Evolutionary conservation across 2,888 invertebrate genomes (phyloP), one percentile per base, ranked within the genome.

Genomic region (Cantharis nigra): DNA sequence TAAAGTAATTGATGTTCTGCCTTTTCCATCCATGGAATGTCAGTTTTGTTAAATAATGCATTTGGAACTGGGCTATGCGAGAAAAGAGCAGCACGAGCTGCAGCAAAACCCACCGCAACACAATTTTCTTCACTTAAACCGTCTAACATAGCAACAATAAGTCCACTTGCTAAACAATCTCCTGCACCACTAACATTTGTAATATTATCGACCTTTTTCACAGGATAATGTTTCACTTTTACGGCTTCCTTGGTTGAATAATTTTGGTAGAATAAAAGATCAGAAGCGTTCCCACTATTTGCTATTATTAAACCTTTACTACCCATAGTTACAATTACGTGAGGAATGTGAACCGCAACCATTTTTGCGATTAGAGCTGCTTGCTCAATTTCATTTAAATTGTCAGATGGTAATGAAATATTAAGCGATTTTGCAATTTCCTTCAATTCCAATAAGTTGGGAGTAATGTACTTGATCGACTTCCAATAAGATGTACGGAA

Each of bases 111-210:
- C 16, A 92, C 86, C 3, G 90, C 88, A 11, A 94, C 89, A 85
- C 93, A 92, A 75, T 90, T 87, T 69, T 91, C 88, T 86, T 94
- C 92, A 7, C 87, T 82, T 63, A 89, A 87, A 0, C 91, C 91
- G 33, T 86, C 86, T 23, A 95, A 86, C 84, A 93, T 88, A 0
- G 92, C 93, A 20, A 91, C 88, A 75, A 95, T 92, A 83, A 94
- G 92, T 1, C 94, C 95, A 84, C 93, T 92, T 3, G 92, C 90
- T 83, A 94, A 92, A 86, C 95, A 94, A 85, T 96, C 96, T 1
- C 96, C 96, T 18, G 95, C 95, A 4, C 96, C 96, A n/a, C 95
- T 95, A 0, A 95, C 95, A 89, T 93, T 95, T 71, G 92, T 90
- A 13, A 95, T 87, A 71, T 89, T 83, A 75, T 86, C 76, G 63